Base-by-base conservation (phyloP, 2,113 vertebrate species). In the Oxyruncus cristatus region DNA sequence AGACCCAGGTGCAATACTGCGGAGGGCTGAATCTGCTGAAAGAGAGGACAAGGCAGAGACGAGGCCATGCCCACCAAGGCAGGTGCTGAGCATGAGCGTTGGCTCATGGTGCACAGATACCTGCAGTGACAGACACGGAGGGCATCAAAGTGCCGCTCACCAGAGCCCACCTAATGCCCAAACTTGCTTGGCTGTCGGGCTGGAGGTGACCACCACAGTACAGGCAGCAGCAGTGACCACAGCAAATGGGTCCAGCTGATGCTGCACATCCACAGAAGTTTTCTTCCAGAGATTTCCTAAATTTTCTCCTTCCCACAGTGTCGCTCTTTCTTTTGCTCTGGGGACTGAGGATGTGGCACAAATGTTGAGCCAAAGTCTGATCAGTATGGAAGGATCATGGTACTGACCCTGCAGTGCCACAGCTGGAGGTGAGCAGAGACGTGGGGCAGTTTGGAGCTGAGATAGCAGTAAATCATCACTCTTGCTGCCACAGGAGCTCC, bases 301-400 rank as follows among this genome's bases (percentile, higher is more conserved):
- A 2, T 47, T 58, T 59, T 66, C 15, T 32, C 59, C 12, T 32
- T 47, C 23, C 9, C 27, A 8, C 3, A 2, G n/a, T 5, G 4
- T 18, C 6, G 11, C 21, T 52, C 41, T 17, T 20, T 9, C 17
- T 24, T 46, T 35, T 56, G 28, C 74, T 82, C 24, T 3, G 3
- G 21, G 22, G 14, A 11, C 37, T 27, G 41, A 18, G 0, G 0
- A 6, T 27, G 53, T 3, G 3, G 76, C 62, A 14, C 49, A n/a
- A 20, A 30, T 2, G 4, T 6, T 12, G n/a, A 70, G 24, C 10
- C 35, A 27, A 5, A 8, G 32, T 14, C 20, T 1, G 1, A 17
- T 15, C 1, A 9, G 27, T 28, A 12, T 0, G 0, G 68, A 33
- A 13, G 23, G 11, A 49, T 33, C 19, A 2, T 1, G 3, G 35